Evolutionary conservation across 2,888 invertebrate species (phyloP), one percentile per base, ranked within the genome.

Genomic region (Dicranocentrus wangi): DNA sequence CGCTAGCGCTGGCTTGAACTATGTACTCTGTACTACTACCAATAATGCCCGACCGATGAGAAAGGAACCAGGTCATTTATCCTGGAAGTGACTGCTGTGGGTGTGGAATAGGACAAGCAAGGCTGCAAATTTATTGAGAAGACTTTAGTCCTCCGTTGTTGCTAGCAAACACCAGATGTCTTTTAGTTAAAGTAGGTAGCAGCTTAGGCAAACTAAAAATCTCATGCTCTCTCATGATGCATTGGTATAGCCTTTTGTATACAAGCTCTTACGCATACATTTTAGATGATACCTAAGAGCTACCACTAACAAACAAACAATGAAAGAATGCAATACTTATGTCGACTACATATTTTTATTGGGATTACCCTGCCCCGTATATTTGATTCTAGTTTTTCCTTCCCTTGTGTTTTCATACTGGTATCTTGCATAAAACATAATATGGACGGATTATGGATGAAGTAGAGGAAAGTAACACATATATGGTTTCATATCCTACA

Each of bases 371-470:
- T 47, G n/a, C 8, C 17, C 5, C 5, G 47, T n/a, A 10, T 47
- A n/a, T n/a, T n/a, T 39, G 39, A 13, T 47, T 3, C 47, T 17
- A 15, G 8, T 47, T 47, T 47, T 47, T 47, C 10, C 32, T 47
- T 47, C 55, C 23, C 55, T 55, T 21, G 47, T n/a, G 47, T 61
- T 61, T 32, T 28, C 53, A 17, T 61, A 1, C 7, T 19, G 32
- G 17, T 28, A n/a, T 10, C 8, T 60, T 63, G 39, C 73, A 51
- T 55, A 65, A 65, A 73, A 55, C 73, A 73, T 65, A 73, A 73
- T 73, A 47, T 53, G 55, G 15, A 39, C 32, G 65, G 53, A 73
- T 65, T 73, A 73, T 73, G 53, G 65, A 53, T 66, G 42, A 21
- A 43, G 72, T 43, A 60, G n/a, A n/a, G 17, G 55, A 21, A 55